Conservation (phyloP, 2,797 vertebrate species). For the Diglossa cyanea region DNA sequence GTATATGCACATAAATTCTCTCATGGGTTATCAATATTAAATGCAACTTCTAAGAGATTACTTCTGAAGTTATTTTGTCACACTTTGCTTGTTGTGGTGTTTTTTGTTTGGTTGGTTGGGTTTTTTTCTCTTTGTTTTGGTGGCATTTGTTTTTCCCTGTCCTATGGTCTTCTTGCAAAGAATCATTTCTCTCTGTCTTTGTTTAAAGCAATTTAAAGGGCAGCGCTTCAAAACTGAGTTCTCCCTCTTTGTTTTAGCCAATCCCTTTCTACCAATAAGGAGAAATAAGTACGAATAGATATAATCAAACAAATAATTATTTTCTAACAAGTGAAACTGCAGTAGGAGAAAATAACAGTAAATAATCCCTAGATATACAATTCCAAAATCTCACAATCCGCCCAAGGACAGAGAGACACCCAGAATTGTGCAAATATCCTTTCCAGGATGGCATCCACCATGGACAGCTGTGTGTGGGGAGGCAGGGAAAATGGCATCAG, state of each 20-base stretch:
- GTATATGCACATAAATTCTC: background rate
- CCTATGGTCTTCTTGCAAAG: background rate
- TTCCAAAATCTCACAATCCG: background rate
- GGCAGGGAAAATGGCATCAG: too few species aligned
- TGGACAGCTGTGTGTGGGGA: fast-evolving
- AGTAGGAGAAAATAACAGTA: background rate
- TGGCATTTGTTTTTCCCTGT: fast-evolving
- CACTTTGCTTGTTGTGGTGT: fast-evolving
- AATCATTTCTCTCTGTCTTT: background rate
- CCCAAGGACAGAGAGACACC: fast-evolving
- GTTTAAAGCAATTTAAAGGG: background rate
- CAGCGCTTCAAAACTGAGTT: background rate
- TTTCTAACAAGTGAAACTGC: background rate
- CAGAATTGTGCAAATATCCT: fast-evolving
- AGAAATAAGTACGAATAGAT: background rate
- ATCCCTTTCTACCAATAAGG: background rate
- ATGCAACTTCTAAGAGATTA: background rate
- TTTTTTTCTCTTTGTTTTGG: background rate
- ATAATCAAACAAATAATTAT: fast-evolving
- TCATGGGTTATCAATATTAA: background rate
- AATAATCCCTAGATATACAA: background rate
- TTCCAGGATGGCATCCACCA: background rate
- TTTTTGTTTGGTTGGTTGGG: background rate
- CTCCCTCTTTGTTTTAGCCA: background rate
- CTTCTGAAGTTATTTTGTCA: background rate